Percentiles rank a stretch among this genome's conserved stretches.
Evolutionary conservation across 2,113 vertebrate genomes (phyloP).

Genomic region (Oncorhynchus clarkii): DNA sequence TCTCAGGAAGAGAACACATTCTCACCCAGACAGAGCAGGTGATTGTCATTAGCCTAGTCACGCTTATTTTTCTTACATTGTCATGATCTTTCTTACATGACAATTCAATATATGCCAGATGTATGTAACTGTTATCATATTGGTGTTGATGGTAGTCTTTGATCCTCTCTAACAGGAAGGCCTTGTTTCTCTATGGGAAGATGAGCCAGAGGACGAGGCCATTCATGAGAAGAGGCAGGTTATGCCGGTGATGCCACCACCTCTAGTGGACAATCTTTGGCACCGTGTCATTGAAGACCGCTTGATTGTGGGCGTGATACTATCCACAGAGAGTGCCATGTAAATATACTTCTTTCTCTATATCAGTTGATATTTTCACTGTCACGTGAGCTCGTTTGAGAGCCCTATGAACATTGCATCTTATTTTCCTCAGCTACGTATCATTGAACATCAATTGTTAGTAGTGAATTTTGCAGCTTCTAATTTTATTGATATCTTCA

Average conservation of each 20-base stretch:
- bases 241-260: constrained; percentile 47
- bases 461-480: neutral
- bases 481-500: constrained; percentile 2
- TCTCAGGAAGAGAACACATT: constrained; percentile 65
- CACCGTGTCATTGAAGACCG: constrained; percentile 78
- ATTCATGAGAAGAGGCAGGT: constrained; percentile 50
- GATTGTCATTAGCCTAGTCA: neutral
- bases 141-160: constrained; percentile 37
- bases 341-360: constrained; percentile 67
- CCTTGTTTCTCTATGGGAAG: constrained; percentile 86
- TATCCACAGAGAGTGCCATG: constrained; percentile 68
- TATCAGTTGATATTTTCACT: neutral
- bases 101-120: neutral
- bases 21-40: constrained; percentile 78
- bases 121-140: constrained; percentile 11
- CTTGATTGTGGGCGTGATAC: constrained; percentile 82
- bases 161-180: constrained; percentile 73
- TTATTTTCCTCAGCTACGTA: neutral
- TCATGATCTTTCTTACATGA: neutral
- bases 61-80: neutral
- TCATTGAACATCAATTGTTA: constrained; percentile 11
- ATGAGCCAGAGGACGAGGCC: constrained; percentile 59
- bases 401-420: neutral
- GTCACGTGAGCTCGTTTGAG: neutral
- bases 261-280: constrained; percentile 81